Evolutionary conservation across 2,113 vertebrate genomes (phyloP), one percentile per base, ranked within the genome.

Genomic region (Cryptomyrus ogoouensis): DNA sequence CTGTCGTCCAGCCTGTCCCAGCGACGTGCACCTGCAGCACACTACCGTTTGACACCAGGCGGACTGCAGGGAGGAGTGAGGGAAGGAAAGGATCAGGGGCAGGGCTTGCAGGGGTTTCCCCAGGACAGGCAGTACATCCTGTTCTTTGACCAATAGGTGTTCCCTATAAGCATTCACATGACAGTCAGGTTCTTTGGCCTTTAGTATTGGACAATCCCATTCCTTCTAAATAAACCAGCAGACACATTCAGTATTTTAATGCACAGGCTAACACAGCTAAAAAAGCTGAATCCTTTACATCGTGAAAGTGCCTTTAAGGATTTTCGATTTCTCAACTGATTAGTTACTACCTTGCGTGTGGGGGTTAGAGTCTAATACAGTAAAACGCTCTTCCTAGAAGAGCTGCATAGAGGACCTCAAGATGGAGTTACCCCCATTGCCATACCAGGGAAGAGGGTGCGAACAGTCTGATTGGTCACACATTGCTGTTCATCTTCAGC

Each of bases 401-500:
- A 12, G 85, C 13, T 39, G 27, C 44, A 85, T 4, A n/a, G 42
- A 84, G 21, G 83, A 47, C 24, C 8, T 5, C 21, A 46, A 12
- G 44, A 47, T 35, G 8, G 6, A 83, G 17, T 10, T 19, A 44
- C 6, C 10, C 10, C 31, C 2, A 47, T 42, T 27, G 3, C 19
- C 80, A 90, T 93, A 96, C 96, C 94, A 89, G 95, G 95, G 91
- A 95, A 96, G 2, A 94, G 96, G 3, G 89, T 87, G 91, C 95
- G 95, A 90, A 56, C 91, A 9, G 0, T 90, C 88, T 94, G 91
- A 1, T 0, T 88, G 1, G 92, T 92, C 90, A 97, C 93, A 56
- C 98, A 98, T 1, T 89, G 89, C 5, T 91, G 85, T 91, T 99
- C 97, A 0, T 99, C 97, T 89, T 99, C 97, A 0, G 95, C 97